Evolutionary conservation across 2,888 invertebrate genomes (phyloP), one percentile per base, ranked within the genome.

Genomic region (Eristalis intricaria): DNA sequence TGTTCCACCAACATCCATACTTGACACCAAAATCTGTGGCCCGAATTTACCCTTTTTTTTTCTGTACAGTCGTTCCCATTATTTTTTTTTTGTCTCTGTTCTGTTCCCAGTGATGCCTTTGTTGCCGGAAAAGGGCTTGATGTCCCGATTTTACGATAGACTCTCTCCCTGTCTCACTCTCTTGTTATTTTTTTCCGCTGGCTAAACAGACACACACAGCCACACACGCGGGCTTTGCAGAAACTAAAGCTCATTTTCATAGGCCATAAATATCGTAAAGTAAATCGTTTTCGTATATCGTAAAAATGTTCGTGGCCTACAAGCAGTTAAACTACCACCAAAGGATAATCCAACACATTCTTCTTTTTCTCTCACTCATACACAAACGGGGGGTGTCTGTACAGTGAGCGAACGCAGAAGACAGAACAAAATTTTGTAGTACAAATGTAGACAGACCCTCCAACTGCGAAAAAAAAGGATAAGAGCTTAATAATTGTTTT

Each of bases 231-330:
- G 58, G 61, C 15, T 40, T n/a, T 43, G 13, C 32, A 43, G 50
- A 32, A 23, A 43, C 61, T 83, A 84, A 88, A 88, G 84, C 88
- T 88, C 60, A 88, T 74, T 88, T 88, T 88, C 88, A 84, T 88
- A 74, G 86, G 82, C 79, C 65, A 86, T 83, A 87, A 88, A 89
- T 84, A 89, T 88, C 82, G 81, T 88, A 82, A 84, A 81, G 87
- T 80, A 84, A 84, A 89, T 83, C 74, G 81, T 87, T 84, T 75
- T 88, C 74, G 80, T 88, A 83, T 75, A 88, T 83, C 83, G 88
- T 89, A 84, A 89, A 89, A 89, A 80, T 86, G 84, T 83, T 89
- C 84, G 75, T 89, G 88, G 89, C 89, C 89, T 89, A 89, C 82
- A 88, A 89, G 88, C 86, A 86, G 77, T 85, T 87, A 88, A 83